phyloP scores from a whole-genome alignment of 1,140 invertebrate species.

The Ruditapes philippinarum region DNA sequence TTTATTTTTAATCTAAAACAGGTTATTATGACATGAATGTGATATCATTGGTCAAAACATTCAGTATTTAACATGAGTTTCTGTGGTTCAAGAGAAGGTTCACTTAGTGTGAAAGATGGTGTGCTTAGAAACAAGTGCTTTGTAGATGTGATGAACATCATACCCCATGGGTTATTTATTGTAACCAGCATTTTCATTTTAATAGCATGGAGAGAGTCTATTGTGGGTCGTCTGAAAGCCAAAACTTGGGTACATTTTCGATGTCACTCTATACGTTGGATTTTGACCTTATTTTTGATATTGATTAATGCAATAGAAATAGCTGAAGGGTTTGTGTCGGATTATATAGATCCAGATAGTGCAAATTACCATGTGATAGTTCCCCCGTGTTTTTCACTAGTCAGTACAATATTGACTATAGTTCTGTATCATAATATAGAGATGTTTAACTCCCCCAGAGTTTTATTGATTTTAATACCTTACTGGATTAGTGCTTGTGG shows the following conservation, averaged over 20 bases:
- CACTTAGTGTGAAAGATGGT: constrained; percentile 81
- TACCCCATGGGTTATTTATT: constrained; percentile 81
- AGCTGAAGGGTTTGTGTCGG: constrained; percentile 81
- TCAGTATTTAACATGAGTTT: too few species aligned
- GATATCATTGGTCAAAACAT: too few species aligned
- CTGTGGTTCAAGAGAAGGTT: constrained; percentile 79
- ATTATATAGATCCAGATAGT: constrained; percentile 78
- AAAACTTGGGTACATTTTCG: constrained; percentile 85
- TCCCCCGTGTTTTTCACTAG: constrained; percentile 77
- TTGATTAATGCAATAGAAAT: constrained; percentile 79
- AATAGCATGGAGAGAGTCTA: constrained; percentile 81
- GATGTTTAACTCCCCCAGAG: constrained; percentile 85
- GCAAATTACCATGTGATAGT: constrained; percentile 83
- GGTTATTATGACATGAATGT: too few species aligned
- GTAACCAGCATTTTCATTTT: constrained; percentile 82
- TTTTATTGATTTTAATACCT: constrained; percentile 79
- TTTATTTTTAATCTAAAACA: too few species aligned
- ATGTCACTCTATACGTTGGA: constrained; percentile 81
- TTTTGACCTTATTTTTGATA: constrained; percentile 77
- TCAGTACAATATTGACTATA: constrained; percentile 78
- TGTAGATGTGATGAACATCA: constrained; percentile 84
- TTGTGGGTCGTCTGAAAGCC: constrained; percentile 81
- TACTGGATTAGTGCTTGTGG: constrained; percentile 80
- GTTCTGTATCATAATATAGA: constrained; percentile 85
- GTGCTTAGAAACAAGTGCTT: constrained; percentile 84